Base-by-base conservation (phyloP, 2,113 vertebrate species). In the Brachypodius melanocephalos region DNA sequence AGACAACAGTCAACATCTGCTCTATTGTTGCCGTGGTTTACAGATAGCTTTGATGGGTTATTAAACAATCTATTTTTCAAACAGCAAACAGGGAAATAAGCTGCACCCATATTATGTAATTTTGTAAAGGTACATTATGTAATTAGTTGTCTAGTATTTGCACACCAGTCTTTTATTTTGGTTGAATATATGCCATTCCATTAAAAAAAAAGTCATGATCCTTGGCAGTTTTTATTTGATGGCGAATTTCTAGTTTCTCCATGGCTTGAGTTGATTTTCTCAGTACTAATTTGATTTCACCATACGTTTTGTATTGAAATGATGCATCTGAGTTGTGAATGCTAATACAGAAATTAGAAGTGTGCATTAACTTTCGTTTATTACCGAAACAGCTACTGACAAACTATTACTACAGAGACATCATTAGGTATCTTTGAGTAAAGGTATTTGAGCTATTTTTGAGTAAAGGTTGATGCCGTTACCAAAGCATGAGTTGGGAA, bases 1-100 rank as follows among this genome's bases (percentile, higher is more conserved):
- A 97, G 96, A 95, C 97, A 98, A 97, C 97, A 97, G 97, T 94
- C 97, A 97, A 97, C 98, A 98, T 98, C 98, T 98, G 98, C 93
- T 98, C 97, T 91, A 97, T 98, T 98, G 98, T 98, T 98, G 97
- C 86, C 57, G 90, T 91, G 97, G 97, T 98, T 98, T 98, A 98
- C 98, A 97, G 97, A 97, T 95, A 97, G 98, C 97, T 98, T 98
- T 98, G 97, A 98, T 98, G 98, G 96, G 93, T 98, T 98, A 98
- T 98, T 98, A 98, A 98, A 98, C 98, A 98, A 98, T 98, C 97
- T 98, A 98, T 98, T 98, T 96, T 97, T 97, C 97, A 97, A 97
- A 97, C 86, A 81, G 88, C 96, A 98, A 97, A 96, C 95, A 97
- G 96, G 97, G 94, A 96, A 97, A 96, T 94, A 96, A 97, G 94